Evolutionary conservation across 1,140 invertebrate species (phyloP), one percentile per base, ranked within the genome.

Genomic region (Latrodectus geometricus): DNA sequence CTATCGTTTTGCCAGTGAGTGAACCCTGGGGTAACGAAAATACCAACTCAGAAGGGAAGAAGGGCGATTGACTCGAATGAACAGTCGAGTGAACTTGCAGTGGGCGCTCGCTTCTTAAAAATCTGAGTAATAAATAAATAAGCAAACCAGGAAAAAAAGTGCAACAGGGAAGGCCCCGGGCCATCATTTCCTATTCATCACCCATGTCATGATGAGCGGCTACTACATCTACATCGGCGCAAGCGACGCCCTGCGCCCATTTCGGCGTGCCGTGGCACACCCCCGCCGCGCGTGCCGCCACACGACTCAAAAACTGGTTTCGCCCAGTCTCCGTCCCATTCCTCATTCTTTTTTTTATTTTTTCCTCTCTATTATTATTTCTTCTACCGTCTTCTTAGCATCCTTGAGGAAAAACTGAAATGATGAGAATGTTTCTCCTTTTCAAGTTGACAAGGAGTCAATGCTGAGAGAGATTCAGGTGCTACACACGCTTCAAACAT

Each of bases 211-310:
- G 72, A 86, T n/a, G 74, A 86, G 83, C 75, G 83, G 75, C 83
- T 86, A 86, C 83, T 65, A 78, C 74, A 17, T 74, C 68, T 78
- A 78, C 54, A n/a, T 78, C 14, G 8, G 12, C 35, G 80, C 65
- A 76, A 35, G 68, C 20, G 72, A 52, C 82, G 52, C 65, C 73
- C 73, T 85, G 56, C 82, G 66, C 66, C 83, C 75, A 78, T 35
- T 78, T 86, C 20, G 74, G 56, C 74, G 74, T 85, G 82, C 74
- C 82, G 48, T 78, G 83, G 74, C 83, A 86, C 83, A 86, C 83
- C 83, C 83, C 74, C 68, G 48, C 66, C 12, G 65, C 83, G 83
- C 83, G 83, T 86, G 83, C 73, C 73, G 73, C 83, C 83, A 75
- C 65, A 69, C 56, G 73, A 54, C 82, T 61, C 69, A n/a, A 23